A percentile compares a stretch with the other conserved stretches of the same genome.
Evolutionary conservation across 2,888 invertebrate genomes (phyloP).

Genomic region (Microplitis deprimator): DNA sequence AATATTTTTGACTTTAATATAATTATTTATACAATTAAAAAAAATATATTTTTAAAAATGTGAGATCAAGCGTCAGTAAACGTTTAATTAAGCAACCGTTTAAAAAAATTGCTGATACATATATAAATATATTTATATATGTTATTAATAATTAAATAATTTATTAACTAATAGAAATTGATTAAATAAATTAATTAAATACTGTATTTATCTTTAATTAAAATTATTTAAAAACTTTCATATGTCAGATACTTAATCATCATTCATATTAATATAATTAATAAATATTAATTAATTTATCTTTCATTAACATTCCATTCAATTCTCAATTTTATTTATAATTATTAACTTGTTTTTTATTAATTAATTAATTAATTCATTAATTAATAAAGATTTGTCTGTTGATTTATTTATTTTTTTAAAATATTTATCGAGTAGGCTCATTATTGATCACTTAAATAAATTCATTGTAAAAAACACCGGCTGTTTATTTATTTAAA

Average conservation of each 20-base stretch:
- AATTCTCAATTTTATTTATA: not conserved
- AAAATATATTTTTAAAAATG: not conserved
- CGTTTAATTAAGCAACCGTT: not conserved
- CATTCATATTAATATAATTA: not conserved
- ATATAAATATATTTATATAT: not conserved
- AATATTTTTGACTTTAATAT: not conserved
- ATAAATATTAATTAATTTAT: not conserved
- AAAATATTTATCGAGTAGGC: not conserved
- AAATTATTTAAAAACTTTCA: not conserved
- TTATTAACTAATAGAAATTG: not conserved
- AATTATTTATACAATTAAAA: not conserved
- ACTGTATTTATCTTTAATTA: not conserved
- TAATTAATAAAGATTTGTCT: not conserved
- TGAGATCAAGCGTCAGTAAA: conserved; percentile 1
- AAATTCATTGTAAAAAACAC: not conserved
- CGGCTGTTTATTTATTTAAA: not conserved
- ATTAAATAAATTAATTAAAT: not conserved
- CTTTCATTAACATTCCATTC: not conserved
- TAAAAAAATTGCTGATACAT: not conserved
- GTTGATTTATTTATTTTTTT: not conserved
- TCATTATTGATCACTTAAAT: not conserved
- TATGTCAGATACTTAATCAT: not conserved
- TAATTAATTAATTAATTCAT: not conserved
- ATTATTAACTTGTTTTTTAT: not conserved
- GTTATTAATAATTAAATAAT: not conserved